Percentiles rank a stretch among this genome's conserved stretches.
phyloP scores from a whole-genome alignment of 2,888 invertebrate species.

The Antheraea assamensis region DNA sequence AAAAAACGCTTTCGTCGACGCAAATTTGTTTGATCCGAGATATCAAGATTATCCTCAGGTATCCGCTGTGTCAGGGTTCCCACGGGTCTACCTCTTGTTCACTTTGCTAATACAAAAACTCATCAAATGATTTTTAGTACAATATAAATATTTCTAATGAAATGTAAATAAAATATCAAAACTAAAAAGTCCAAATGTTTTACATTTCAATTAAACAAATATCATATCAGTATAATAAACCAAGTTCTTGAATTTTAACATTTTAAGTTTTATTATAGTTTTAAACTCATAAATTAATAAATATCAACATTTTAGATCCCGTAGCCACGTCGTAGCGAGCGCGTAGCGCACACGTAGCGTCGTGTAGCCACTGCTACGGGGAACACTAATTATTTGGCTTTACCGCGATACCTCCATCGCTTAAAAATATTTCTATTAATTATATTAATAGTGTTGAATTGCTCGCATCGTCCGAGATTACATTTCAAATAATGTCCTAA shows the following conservation, averaged over 20 bases:
- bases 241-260: neutral
- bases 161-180: too few species aligned
- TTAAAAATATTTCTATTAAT: too few species aligned
- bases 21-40: constrained; percentile 43
- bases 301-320: neutral
- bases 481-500: too few species aligned
- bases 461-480: too few species aligned
- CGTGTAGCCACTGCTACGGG: constrained; percentile 31
- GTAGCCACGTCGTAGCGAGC: neutral
- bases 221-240: too few species aligned
- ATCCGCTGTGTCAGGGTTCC: constrained; percentile 27
- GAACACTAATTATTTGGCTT: neutral
- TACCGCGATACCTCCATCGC: too few species aligned
- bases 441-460: too few species aligned
- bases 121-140: neutral
- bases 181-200: too few species aligned
- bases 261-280: neutral
- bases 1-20: constrained; percentile 38
- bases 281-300: neutral
- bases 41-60: constrained; percentile 35
- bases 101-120: neutral
- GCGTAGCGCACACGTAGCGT: constrained; percentile 34
- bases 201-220: too few species aligned
- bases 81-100: constrained; percentile 18
- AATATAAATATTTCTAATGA: too few species aligned